Evolutionary conservation across 2,113 vertebrate species (phyloP), one percentile per base, ranked within the genome.

Genomic region (Perca fluviatilis): DNA sequence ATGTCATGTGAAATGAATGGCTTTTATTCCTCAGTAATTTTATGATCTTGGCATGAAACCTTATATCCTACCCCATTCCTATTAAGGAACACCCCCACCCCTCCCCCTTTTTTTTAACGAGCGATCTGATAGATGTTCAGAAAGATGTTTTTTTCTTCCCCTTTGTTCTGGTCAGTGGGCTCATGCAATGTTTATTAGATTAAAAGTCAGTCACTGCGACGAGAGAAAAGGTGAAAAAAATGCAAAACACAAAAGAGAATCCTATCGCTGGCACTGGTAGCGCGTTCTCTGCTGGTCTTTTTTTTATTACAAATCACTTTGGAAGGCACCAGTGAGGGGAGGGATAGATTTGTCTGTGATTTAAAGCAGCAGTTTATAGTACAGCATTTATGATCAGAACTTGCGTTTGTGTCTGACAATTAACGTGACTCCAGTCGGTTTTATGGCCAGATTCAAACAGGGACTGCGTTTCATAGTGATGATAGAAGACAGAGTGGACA

Each of bases 301-400:
- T 93, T 93, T 94, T 95, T 94, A 94, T 95, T 91, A 94, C 91
- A 92, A 94, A 93, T 94, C 89, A 92, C 88, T 93, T 85, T 90
- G 87, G 89, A 94, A 95, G 86, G 91, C 82, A 89, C 54, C 70
- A 79, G 84, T 74, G 85, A 85, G 81, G 74, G 51, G 79, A 77
- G 78, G 91, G 91, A 72, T 73, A 85, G 90, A 94, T 92, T 90
- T 83, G 81, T 80, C 82, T 71, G 69, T 94, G 93, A 93, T 94
- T 94, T 93, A 94, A 94, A 94, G 88, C 92, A 93, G 93, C 92
- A 88, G 87, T 90, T 83, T 85, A 89, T 90, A 88, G 82, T 79
- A 82, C 88, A 90, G 90, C 91, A 75, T 95, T 95, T 95, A 95
- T 94, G 92, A 92, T 91, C 90, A 93, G 91, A 90, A 93, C 90